Conservation (phyloP, 2,888 invertebrate species). For the Athalia cordata region DNA sequence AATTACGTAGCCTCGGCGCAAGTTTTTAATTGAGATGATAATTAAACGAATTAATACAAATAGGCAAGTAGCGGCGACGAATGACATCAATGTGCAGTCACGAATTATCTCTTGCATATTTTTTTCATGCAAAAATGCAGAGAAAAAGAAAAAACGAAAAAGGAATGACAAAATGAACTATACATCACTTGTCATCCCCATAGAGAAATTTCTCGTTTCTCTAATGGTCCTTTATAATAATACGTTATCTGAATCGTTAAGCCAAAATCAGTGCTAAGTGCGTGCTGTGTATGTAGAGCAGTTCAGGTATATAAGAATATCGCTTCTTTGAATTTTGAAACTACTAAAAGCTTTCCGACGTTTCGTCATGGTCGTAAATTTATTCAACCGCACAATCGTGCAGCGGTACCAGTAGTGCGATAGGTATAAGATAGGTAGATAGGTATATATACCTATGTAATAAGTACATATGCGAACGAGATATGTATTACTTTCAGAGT, state of each 20-base stretch:
- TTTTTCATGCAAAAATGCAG: not conserved
- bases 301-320: not conserved
- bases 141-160: not conserved
- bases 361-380: slow-evolving; percentile 21
- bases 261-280: not conserved
- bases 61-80: not conserved
- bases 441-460: not conserved
- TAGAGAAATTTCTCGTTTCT: too few species aligned
- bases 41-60: slow-evolving; percentile 24
- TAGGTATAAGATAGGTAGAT: not conserved
- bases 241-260: not conserved
- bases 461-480: too few species aligned
- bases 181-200: too few species aligned
- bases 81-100: not conserved
- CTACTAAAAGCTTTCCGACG: slow-evolving; percentile 20
- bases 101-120: not conserved
- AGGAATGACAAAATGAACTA: not conserved
- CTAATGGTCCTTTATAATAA: not conserved
- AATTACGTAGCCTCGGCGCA: not conserved
- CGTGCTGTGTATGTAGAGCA: too few species aligned
- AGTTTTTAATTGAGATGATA: slow-evolving; percentile 34
- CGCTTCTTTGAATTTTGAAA: slow-evolving; percentile 22
- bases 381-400: not conserved
- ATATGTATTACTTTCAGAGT: too few species aligned
- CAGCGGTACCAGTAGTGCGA: not conserved